These are phyloP conservation scores for Sphaerophoria taeniata DNA, from an alignment of 2,888 invertebrate species.

Conservation along the genomic window DNA sequence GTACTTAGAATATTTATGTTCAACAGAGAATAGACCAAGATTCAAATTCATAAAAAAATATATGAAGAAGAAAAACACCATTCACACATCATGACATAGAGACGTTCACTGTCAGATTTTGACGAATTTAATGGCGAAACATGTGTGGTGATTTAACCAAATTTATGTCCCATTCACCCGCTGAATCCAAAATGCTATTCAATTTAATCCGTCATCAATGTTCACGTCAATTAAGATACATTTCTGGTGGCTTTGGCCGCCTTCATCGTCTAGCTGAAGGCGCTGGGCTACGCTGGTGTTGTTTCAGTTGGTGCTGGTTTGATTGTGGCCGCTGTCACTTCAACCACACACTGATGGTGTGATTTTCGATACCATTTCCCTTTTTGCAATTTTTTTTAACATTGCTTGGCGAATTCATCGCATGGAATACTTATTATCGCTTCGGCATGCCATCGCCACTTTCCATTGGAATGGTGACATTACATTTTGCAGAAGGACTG, in stretches of 20 bases:
- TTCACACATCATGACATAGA: constrained; percentile 60
- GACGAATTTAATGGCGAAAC: constrained; percentile 63
- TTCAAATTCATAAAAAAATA: constrained; percentile 6
- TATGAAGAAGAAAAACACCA: not conserved
- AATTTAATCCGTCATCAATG: constrained; percentile 57
- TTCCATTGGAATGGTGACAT: constrained; percentile 46
- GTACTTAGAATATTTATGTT: constrained; percentile 76
- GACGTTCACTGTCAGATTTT: constrained; percentile 48
- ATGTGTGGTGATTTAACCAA: constrained; percentile 70
- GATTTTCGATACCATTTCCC: constrained; percentile 62
- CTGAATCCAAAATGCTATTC: constrained; percentile 61
- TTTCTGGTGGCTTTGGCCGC: constrained; percentile 33
- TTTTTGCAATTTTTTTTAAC: constrained; percentile 36
- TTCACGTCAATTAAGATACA: constrained; percentile 73
- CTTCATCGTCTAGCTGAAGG: not conserved
- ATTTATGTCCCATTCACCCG: constrained; percentile 72
- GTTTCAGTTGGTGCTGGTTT: not conserved
- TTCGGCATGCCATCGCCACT: constrained; percentile 58
- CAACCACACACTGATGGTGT: constrained; percentile 39
- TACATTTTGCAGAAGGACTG: constrained; percentile 18
- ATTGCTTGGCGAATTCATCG: constrained; percentile 40
- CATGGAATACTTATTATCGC: constrained; percentile 68
- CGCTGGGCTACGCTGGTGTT: not conserved
- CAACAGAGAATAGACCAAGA: constrained; percentile 76
- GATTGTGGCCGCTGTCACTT: constrained; percentile 4